Evolutionary conservation across 2,797 vertebrate species (phyloP).

Genomic region (Dicrostonyx torquatus): DNA sequence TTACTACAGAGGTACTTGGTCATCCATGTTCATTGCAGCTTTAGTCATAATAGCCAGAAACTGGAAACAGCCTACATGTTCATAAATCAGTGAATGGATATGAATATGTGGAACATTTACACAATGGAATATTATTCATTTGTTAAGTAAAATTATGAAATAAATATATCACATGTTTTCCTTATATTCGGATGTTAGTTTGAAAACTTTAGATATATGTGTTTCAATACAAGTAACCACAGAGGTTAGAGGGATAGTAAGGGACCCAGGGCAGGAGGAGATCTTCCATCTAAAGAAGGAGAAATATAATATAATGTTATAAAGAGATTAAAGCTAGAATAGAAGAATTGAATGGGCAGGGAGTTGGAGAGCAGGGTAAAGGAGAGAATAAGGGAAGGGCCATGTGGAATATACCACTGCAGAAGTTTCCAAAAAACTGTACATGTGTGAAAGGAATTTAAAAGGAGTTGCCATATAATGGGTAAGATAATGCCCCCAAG

Average conservation of each 20-base stretch:
- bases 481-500: not conserved
- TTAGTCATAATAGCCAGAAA: not conserved
- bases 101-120: too few species aligned
- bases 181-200: not conserved
- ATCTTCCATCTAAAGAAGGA: not conserved
- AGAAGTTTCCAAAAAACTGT: not conserved
- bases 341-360: not conserved
- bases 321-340: not conserved
- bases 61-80: not conserved
- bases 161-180: not conserved
- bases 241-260: not conserved
- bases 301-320: not conserved
- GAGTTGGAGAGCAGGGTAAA: not conserved
- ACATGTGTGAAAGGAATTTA: too few species aligned
- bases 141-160: not conserved
- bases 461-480: not conserved
- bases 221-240: not conserved
- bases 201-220: not conserved
- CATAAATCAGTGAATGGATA: not conserved
- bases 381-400: not conserved
- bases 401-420: not conserved
- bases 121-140: not conserved
- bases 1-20: not conserved
- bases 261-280: not conserved
- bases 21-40: not conserved